Evolutionary conservation across 1,140 invertebrate species (phyloP).

Genomic region (Drosophila sturtevanti): DNA sequence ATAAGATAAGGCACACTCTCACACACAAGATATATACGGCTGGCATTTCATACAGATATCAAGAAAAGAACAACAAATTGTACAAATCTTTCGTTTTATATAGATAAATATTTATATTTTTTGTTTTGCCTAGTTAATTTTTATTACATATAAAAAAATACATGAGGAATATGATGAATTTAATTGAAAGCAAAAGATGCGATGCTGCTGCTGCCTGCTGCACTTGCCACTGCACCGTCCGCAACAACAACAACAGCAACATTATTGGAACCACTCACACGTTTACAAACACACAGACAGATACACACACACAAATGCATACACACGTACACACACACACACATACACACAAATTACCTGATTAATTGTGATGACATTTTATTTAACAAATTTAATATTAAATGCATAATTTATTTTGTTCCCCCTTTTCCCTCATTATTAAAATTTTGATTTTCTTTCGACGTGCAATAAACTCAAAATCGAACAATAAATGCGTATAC

Average conservation of each 20-base stretch:
- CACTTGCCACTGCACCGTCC: conserved; percentile 61
- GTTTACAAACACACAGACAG: conserved; percentile 29
- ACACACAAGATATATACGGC: conserved; percentile 57
- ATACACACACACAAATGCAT: conserved; percentile 18
- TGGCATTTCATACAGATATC: conserved; percentile 50
- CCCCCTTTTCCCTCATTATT: background rate
- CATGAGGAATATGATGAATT: conserved; percentile 38
- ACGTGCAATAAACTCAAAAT: conserved; percentile 63
- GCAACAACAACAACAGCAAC: conserved; percentile 11
- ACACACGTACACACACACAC: conserved; percentile 17
- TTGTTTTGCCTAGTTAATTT: conserved; percentile 51
- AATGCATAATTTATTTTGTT: conserved; percentile 49
- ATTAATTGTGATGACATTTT: conserved; percentile 72
- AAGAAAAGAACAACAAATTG: conserved; percentile 49
- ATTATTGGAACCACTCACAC: conserved; percentile 41
- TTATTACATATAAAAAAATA: background rate
- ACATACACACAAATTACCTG: conserved; percentile 61
- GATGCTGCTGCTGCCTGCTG: conserved; percentile 21
- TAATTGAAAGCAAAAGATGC: conserved; percentile 45
- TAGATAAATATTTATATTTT: conserved; percentile 72
- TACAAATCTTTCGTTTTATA: conserved; percentile 68
- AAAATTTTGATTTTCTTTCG: conserved; percentile 45
- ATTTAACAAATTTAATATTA: conserved; percentile 53
- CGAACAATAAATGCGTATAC: background rate
- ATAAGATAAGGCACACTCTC: conserved; percentile 46